Base-by-base conservation (phyloP, 1,140 invertebrate species). In the Bombus sibiricus region DNA sequence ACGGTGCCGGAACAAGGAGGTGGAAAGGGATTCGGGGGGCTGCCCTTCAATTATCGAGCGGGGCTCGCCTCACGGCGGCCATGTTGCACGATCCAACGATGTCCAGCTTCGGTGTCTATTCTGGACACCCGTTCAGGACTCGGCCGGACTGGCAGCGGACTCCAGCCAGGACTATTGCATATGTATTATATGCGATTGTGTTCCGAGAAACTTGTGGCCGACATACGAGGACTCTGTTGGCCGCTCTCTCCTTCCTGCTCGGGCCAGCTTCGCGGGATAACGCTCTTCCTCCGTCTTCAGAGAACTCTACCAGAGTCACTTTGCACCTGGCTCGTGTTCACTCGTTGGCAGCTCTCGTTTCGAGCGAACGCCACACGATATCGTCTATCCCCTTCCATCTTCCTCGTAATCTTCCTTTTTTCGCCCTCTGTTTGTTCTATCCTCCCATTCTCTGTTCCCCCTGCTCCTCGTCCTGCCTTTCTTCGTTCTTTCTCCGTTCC, bases 131-230 rank as follows among this genome's bases (percentile, higher is more conserved):
- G 87, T 90, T 88, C 85, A 86, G 88, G 86, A 88, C 91, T 89
- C 89, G 90, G 84, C 81, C 92, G 37, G 89, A 89, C 90, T 85
- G 91, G 82, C 90, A 89, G 75, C 89, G 90, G 92, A 84, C 80
- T 90, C 66, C 81, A 77, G 79, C 47, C 89, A 76, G 88, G 90
- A 89, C 93, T 94, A 92, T 92, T 94, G 93, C 94, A 94, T 94
- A 94, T 94, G 93, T 94, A 94, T 94, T 94, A 94, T 94, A 93
- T 93, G 93, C 94, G 94, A 94, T 94, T 94, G 93, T 94, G 93
- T 94, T 94, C 94, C 92, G 85, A 94, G 94, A 94, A 94, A 93
- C 93, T 94, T 94, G 92, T 93, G 93, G 91, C 92, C 93, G 92
- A 93, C 94, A 94, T 93, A 93, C 90, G 86, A 93, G 92, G 90